Evolutionary conservation across 2,888 invertebrate species (phyloP), one percentile per base, ranked within the genome.

Genomic region (Malthinus seriepunctatus): DNA sequence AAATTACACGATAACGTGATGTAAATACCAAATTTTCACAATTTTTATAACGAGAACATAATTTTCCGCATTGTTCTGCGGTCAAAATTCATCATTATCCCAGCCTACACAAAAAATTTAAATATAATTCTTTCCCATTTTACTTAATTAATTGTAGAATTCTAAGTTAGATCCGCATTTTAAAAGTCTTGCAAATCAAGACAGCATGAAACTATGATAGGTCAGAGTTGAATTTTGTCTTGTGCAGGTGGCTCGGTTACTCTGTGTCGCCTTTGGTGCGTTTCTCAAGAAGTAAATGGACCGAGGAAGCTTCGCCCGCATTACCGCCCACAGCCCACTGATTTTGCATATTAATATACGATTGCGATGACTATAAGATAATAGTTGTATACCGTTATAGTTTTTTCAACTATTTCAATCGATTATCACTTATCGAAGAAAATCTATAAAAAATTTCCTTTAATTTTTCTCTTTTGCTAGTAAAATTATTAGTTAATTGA

Each of bases 211-310:
- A 59, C 53, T 64, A 23, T 5, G 64, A 65, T 65, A 65, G 65
- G 65, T 65, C 65, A 65, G 62, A 65, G 65, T 65, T 65, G 65
- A 65, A 59, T 42, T 60, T 61, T 60, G 61, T 55, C 61, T 61
- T 45, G 63, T 63, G 63, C 65, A 63, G 65, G 63, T 63, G 65
- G 58, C 50, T 57, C 35, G 49, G 52, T 39, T 52, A 47, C 52
- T 11, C 52, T 37, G 44, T 50, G 58, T 58, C 58, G 58, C 58
- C 52, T 58, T 53, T 53, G 53, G 58, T 61, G 54, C 51, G 58
- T 59, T 63, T 58, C 58, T 58, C 34, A 56, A 56, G 50, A 49
- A 57, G 58, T 62, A 64, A 64, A 64, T 64, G 64, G 62, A 60
- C 64, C 62, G 64, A 62, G 56, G 56, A 64, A 60, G 60, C 51